Percentiles rank a stretch among this genome's conserved stretches.
phyloP scores from a whole-genome alignment of 2,888 invertebrate species.

The Rhagonycha fulva region DNA sequence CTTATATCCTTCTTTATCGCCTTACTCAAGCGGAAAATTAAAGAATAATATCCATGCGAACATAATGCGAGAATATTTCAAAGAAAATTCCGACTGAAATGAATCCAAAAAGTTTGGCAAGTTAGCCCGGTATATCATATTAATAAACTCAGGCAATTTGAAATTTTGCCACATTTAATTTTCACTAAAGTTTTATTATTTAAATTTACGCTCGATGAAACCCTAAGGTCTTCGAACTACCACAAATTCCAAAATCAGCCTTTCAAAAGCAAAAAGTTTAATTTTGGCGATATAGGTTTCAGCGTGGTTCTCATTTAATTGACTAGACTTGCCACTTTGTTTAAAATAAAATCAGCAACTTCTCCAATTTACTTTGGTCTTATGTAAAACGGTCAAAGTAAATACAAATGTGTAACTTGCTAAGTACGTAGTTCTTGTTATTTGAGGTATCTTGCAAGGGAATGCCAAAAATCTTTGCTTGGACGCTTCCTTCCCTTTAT shows the following conservation, averaged over 20 bases:
- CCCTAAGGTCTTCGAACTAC: neutral
- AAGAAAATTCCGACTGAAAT: neutral
- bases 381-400: neutral
- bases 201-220: neutral
- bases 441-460: conserved; percentile 24
- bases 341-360: neutral
- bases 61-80: conserved; percentile 21
- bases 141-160: conserved; percentile 12
- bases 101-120: conserved; percentile 10
- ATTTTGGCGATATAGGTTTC: neutral
- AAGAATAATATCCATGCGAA: conserved; percentile 28
- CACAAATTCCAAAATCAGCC: neutral
- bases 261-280: too few relatives aligned
- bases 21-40: conserved; percentile 24
- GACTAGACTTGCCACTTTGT: neutral
- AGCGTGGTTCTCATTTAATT: neutral
- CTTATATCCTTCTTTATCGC: conserved; percentile 27
- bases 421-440: conserved; percentile 24
- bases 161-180: neutral
- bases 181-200: neutral
- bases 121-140: conserved; percentile 8
- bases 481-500: neutral
- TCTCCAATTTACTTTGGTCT: neutral
- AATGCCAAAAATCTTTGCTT: conserved; percentile 8
- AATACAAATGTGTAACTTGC: conserved; percentile 7